Evolutionary conservation across 2,888 invertebrate genomes (phyloP).

Genomic region (Poecilobothrus nobilitatus): DNA sequence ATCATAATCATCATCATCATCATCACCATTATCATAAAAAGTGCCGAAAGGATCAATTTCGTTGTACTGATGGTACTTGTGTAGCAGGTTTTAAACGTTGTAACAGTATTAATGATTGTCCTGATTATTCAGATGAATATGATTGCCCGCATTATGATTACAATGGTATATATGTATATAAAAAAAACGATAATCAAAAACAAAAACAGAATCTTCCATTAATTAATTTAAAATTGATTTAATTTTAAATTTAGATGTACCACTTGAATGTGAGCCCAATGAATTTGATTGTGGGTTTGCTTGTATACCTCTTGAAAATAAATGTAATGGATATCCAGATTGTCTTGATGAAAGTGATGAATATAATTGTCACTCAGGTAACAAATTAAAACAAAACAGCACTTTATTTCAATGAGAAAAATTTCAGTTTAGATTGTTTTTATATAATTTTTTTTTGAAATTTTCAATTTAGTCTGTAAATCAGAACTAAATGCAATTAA

Average conservation of each 20-base stretch:
- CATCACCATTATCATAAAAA: constrained; percentile 33
- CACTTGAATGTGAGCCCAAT: constrained; percentile 33
- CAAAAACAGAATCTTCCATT: too few species aligned
- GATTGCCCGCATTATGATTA: constrained; percentile 46
- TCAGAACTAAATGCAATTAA: too few species aligned
- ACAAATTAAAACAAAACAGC: constrained; percentile 18
- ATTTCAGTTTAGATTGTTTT: too few species aligned
- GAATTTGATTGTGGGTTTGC: constrained; percentile 41
- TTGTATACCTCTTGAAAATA: constrained; percentile 46
- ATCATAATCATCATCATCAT: constrained; percentile 1
- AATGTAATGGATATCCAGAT: constrained; percentile 53
- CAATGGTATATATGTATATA: constrained; percentile 26
- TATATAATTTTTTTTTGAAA: too few species aligned
- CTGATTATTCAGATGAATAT: constrained; percentile 55
- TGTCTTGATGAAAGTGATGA: constrained; percentile 58
- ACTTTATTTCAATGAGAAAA: too few species aligned
- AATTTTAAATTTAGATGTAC: constrained; percentile 1
- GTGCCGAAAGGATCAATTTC: constrained; percentile 48
- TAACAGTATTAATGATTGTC: constrained; percentile 49
- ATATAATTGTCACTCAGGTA: constrained; percentile 44
- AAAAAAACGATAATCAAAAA: too few species aligned
- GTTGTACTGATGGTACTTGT: constrained; percentile 56
- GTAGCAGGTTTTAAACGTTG: constrained; percentile 53
- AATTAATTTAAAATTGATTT: constrained; percentile 5
- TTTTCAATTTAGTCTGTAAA: too few species aligned